Evolutionary conservation across 2,797 vertebrate genomes (phyloP).

Genomic region (Phoebastria nigripes): DNA sequence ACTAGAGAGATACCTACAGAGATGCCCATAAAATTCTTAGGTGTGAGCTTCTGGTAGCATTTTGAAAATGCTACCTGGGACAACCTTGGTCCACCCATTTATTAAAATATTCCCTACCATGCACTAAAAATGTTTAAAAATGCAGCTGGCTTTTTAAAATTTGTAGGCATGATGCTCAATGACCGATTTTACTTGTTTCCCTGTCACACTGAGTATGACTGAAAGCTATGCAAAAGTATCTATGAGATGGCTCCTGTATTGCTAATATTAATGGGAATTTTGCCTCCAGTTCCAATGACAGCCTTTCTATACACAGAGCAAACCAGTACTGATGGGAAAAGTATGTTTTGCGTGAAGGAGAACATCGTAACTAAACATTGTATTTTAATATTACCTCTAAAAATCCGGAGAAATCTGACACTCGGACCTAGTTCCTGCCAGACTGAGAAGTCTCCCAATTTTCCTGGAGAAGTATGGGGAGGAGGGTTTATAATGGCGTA

Average conservation of each 20-base stretch:
- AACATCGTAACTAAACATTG: rapidly evolving
- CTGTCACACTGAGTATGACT: background rate
- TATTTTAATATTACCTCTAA: background rate
- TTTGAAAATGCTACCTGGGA: background rate
- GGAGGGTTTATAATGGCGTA: background rate
- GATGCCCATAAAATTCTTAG: background rate
- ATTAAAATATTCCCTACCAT: background rate
- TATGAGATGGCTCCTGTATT: background rate
- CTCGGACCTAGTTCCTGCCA: background rate
- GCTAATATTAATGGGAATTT: background rate
- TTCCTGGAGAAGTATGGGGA: background rate
- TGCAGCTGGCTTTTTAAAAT: background rate
- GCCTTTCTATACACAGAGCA: background rate
- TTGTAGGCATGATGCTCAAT: background rate
- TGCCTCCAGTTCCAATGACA: background rate
- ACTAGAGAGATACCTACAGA: background rate
- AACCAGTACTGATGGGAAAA: background rate
- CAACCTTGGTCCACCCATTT: background rate
- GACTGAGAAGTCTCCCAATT: too few relatives aligned
- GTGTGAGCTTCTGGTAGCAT: background rate
- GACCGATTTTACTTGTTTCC: background rate
- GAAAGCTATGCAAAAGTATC: background rate
- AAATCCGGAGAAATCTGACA: background rate
- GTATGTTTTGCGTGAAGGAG: background rate
- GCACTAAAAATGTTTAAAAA: background rate